Conservation (phyloP, 1,140 invertebrate species). For the Lucilia sericata region DNA sequence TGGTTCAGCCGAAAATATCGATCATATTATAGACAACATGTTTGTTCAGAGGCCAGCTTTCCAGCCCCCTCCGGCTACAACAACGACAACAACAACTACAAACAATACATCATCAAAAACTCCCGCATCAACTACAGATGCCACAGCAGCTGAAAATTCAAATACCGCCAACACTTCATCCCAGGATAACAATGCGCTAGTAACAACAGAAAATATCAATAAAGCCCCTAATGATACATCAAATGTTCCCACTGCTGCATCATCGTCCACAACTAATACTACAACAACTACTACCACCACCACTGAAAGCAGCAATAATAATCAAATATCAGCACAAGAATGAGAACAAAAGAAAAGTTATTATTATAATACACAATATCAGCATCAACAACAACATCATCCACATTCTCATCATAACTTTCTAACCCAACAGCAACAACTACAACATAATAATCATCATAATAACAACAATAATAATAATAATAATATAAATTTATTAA, state of each 20-base stretch:
- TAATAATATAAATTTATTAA: slow-evolving; percentile 39
- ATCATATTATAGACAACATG: slow-evolving; percentile 74
- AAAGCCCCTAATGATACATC: not conserved
- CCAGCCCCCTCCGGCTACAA: slow-evolving; percentile 52
- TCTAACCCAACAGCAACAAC: slow-evolving; percentile 7
- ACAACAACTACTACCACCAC: not conserved
- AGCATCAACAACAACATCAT: slow-evolving; percentile 20
- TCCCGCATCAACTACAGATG: not conserved
- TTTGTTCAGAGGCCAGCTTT: slow-evolving; percentile 71
- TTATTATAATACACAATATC: slow-evolving; percentile 41
- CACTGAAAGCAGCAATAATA: slow-evolving; percentile 36
- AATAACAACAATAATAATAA: slow-evolving; percentile 27
- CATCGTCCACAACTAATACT: not conserved
- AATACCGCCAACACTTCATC: not conserved
- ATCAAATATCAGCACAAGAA: slow-evolving; percentile 43
- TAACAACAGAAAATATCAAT: not conserved
- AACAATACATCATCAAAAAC: not conserved
- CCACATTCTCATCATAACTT: slow-evolving; percentile 11
- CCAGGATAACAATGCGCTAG: not conserved
- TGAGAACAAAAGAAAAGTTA: slow-evolving; percentile 41
- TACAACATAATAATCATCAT: slow-evolving; percentile 15
- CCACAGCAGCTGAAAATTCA: not conserved
- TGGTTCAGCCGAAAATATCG: slow-evolving; percentile 70
- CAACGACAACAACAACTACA: slow-evolving; percentile 3
- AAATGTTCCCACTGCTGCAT: not conserved